Conservation (phyloP, 2,888 invertebrate genomes). For the Acronicta psi region DNA sequence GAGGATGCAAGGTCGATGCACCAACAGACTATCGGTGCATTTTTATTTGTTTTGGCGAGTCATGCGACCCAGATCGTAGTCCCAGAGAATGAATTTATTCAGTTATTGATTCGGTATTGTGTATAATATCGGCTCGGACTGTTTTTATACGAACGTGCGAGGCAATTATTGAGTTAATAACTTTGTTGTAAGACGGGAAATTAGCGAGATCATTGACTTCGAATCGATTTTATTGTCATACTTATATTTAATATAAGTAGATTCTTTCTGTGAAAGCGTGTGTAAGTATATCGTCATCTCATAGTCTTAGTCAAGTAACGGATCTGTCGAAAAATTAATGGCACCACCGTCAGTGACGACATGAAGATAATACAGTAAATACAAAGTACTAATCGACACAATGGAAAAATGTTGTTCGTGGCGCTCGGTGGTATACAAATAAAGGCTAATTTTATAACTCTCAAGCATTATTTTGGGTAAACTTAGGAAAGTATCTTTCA, state of each 20-base stretch:
- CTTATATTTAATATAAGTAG: background rate
- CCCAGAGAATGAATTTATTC: conserved; percentile 86
- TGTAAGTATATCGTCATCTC: conserved; percentile 1
- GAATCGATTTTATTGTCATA: conserved; percentile 8
- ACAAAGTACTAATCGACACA: too few relatives aligned
- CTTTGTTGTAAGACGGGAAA: conserved; percentile 39
- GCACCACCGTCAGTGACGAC: too few relatives aligned
- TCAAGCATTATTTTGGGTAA: too few relatives aligned
- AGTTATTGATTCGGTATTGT: conserved; percentile 86
- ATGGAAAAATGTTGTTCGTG: too few relatives aligned
- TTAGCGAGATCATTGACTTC: conserved; percentile 37
- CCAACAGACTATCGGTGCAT: conserved; percentile 84
- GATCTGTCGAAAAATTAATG: too few relatives aligned
- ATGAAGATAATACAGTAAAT: too few relatives aligned
- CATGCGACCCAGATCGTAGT: conserved; percentile 86
- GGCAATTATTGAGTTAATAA: conserved; percentile 46
- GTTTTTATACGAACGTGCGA: conserved; percentile 49
- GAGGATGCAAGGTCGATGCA: conserved; percentile 87
- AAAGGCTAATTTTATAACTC: too few relatives aligned
- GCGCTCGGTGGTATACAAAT: too few relatives aligned
- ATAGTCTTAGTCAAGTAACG: too few relatives aligned
- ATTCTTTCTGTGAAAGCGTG: conserved; percentile 12
- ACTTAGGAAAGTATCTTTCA: too few relatives aligned
- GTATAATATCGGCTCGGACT: conserved; percentile 78
- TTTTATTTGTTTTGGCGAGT: conserved; percentile 88